A percentile compares a stretch with the other conserved stretches of the same genome.
These are phyloP conservation scores for Pyrocephalus nanus DNA, from an alignment of 2,797 vertebrate genomes.

Conservation along the genomic window DNA sequence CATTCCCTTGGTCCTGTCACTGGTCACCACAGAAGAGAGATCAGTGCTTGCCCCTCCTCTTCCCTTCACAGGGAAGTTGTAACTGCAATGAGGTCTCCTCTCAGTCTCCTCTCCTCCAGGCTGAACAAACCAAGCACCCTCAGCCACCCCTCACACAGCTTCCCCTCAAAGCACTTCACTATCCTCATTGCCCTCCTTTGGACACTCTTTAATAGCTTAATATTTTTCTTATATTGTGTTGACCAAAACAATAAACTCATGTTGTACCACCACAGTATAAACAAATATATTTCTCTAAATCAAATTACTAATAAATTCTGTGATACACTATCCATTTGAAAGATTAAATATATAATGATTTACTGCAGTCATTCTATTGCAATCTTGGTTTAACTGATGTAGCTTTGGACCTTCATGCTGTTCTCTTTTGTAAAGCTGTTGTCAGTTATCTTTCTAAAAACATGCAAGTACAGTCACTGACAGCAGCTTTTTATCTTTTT, in stretches of 20 bases:
- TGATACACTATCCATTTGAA: background rate
- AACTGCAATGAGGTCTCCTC: background rate
- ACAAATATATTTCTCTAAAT: background rate
- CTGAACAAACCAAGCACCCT: background rate
- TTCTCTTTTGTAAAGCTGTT: background rate
- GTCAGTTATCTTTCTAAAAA: constrained; percentile 22
- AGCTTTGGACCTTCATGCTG: constrained; percentile 1
- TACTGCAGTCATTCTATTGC: background rate
- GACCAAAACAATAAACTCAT: background rate
- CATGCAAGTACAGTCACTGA: background rate
- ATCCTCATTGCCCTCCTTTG: background rate
- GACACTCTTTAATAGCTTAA: background rate
- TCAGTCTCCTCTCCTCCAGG: background rate
- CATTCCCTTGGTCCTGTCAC: background rate
- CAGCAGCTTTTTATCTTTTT: background rate
- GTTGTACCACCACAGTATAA: background rate
- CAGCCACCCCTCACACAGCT: background rate
- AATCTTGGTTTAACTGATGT: background rate
- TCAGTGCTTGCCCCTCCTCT: background rate
- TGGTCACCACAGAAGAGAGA: background rate
- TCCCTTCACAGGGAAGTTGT: background rate
- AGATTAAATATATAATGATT: background rate
- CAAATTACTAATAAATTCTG: background rate
- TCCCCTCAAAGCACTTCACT: background rate
- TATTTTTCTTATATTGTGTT: background rate